Base-by-base conservation (phyloP, 2,888 invertebrate genomes). In the Slavum lentiscoides region DNA sequence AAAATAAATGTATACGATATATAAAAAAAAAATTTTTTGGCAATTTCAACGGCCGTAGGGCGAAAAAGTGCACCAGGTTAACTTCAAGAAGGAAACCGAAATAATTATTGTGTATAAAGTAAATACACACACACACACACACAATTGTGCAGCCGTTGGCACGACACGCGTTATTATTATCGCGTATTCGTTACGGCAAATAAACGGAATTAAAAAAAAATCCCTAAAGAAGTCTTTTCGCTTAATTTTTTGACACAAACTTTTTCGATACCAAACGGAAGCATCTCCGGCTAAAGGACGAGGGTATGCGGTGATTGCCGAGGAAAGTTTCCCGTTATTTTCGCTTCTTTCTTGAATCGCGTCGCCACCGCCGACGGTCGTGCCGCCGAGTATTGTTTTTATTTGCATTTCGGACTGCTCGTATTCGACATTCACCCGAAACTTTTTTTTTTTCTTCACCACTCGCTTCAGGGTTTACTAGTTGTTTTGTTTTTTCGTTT, bases 211-310 rank as follows among this genome's bases (percentile, higher is more conserved):
- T n/a, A n/a, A n/a, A 37, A 15, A 74, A 53, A 49, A 66, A 39
- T 37, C 9, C 37, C 4, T 15, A 43, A 39, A 75, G 8, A 8
- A 55, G 21, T 23, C 8, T 58, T 23, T 17, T 59, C 30, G 43
- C 30, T 67, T 19, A 66, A 58, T 59, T 23, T 75, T 75, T 75
- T 67, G 43, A 23, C 43, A 66, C 67, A 75, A 30, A 30, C 58
- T 75, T 75, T 55, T 75, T 67, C 19, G 55, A 13, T 67, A 67
- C n/a, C 58, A 58, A 75, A 75, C 67, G 67, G 67, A 75, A 58
- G 2, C 43, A 17, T 9, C 21, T 75, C 8, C 21, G 30, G 7
- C 4, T 17, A 19, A 66, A 55, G 74, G 55, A 59, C 43, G 58
- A 43, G 39, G 66, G 67, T 21, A 58, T 67, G 23, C 19, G 75